A percentile compares a stretch with the other conserved stretches of the same genome.
Conservation (phyloP, 2,888 invertebrate genomes). For the Yponomeuta malinellus region DNA sequence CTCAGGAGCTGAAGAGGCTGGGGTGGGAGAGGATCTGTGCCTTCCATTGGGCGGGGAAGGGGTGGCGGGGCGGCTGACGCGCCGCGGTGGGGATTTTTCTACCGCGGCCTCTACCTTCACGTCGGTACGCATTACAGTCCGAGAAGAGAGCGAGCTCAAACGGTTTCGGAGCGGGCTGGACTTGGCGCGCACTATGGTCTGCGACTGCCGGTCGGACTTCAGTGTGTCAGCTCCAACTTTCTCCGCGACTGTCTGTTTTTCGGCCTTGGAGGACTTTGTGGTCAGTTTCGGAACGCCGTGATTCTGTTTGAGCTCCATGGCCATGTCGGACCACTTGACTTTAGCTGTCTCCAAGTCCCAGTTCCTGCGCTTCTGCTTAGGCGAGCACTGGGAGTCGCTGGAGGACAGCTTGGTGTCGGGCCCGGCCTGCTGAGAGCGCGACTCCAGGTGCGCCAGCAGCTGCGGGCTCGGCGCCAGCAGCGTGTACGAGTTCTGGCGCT, state of each 20-base stretch:
- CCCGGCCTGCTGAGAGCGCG: slow-evolving; percentile 62
- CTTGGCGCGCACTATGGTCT: neutral
- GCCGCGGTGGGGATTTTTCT: neutral
- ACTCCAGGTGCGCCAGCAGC: slow-evolving; percentile 79
- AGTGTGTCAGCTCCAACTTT: neutral
- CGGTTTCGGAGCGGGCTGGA: neutral
- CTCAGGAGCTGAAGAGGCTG: neutral
- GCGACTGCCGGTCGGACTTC: neutral
- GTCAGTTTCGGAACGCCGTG: slow-evolving; percentile 18
- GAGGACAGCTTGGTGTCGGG: slow-evolving; percentile 69
- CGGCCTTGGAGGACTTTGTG: neutral
- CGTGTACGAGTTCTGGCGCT: slow-evolving; percentile 83
- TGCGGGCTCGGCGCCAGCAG: slow-evolving; percentile 85
- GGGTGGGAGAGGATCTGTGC: neutral
- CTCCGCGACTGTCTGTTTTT: neutral
- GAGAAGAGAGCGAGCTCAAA: neutral
- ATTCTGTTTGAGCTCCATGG: slow-evolving; percentile 50
- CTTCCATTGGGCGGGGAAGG: slow-evolving; percentile 11
- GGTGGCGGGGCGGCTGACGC: neutral
- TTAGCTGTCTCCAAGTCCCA: slow-evolving; percentile 69
- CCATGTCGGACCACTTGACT: slow-evolving; percentile 71
- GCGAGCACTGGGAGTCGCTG: slow-evolving; percentile 60
- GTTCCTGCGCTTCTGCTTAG: slow-evolving; percentile 56
- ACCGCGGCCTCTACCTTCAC: neutral
- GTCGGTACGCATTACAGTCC: neutral